Percentiles rank a stretch among this genome's conserved stretches.
Conservation (phyloP, 2,888 invertebrate genomes). For the Apamea anceps region DNA sequence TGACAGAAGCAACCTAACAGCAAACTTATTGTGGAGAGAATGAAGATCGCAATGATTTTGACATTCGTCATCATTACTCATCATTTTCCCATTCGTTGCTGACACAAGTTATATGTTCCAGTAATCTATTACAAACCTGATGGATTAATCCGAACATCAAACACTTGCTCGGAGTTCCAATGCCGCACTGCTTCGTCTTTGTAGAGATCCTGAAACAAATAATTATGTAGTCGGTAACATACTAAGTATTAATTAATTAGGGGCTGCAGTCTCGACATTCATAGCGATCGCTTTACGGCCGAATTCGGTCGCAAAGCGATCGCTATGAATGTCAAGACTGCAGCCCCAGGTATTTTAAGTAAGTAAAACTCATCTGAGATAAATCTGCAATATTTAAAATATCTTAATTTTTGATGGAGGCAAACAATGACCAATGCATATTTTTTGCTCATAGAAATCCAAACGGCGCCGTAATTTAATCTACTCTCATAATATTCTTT, state of each 20-base stretch:
- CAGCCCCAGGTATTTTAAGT: not conserved
- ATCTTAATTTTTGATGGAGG: not conserved
- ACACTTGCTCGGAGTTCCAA: constrained; percentile 77
- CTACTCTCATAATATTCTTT: not conserved
- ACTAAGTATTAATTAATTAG: not conserved
- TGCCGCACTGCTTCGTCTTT: constrained; percentile 78
- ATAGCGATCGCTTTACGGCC: too few relatives aligned
- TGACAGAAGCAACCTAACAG: too few relatives aligned
- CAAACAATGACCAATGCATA: not conserved
- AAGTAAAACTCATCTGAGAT: not conserved
- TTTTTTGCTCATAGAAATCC: constrained; percentile 8
- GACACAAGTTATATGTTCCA: not conserved
- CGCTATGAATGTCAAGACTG: too few relatives aligned
- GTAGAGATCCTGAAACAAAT: constrained; percentile 85
- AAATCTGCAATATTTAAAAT: not conserved
- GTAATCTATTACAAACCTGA: constrained; percentile 79
- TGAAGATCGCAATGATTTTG: too few relatives aligned
- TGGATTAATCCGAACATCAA: constrained; percentile 89
- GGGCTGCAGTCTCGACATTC: too few relatives aligned
- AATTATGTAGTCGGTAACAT: not conserved
- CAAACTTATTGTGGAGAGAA: too few relatives aligned
- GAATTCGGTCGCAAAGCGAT: too few relatives aligned
- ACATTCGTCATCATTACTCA: too few relatives aligned
- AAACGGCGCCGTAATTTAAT: not conserved
- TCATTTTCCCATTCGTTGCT: not conserved